Evolutionary conservation across 2,113 vertebrate genomes (phyloP), one percentile per base, ranked within the genome.

Genomic region (Aptenodytes forsteri): DNA sequence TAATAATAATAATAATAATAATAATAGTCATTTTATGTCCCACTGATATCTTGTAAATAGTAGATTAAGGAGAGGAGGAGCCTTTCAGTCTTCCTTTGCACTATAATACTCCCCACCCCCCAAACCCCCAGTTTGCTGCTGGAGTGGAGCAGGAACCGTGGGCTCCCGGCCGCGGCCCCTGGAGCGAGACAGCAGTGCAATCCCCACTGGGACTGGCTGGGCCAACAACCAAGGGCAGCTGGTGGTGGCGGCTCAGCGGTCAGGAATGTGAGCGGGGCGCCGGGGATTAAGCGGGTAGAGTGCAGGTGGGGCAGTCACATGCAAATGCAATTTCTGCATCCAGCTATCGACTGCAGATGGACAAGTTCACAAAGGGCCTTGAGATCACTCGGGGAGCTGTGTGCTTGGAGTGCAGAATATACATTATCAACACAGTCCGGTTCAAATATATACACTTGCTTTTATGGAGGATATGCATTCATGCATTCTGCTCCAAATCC

Each of bases 371-470:
- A 56, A 54, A 44, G 7, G 38, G 19, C 47, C 36, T 18, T 22
- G 52, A 58, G 73, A 47, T 40, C n/a, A 13, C 38, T 59, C 3
- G 4, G 72, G 44, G 44, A 77, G 32, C 38, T n/a, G 25, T 11
- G 42, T 32, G 21, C 40, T 70, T 25, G 18, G 61, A 13, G 18
- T 5, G 21, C 16, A 42, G 44, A 64, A 62, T 8, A 46, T 4
- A 19, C 4, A 8, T 36, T 32, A 67, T 4, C 1, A 1, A 52
- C 32, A 44, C 6, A n/a, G 34, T 4, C 47, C 3, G 1, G 25
- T 62, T 52, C 64, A 87, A 73, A 69, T 27, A 47, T 5, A 46
- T 6, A 40, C 3, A 32, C 13, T 64, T 54, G 17, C 27, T 62
- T 61, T 67, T 34, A 55, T 3, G 34, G 44, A 54, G 34, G 25